Base-by-base conservation (phyloP, 2,888 invertebrate species). In the Biston betularia region DNA sequence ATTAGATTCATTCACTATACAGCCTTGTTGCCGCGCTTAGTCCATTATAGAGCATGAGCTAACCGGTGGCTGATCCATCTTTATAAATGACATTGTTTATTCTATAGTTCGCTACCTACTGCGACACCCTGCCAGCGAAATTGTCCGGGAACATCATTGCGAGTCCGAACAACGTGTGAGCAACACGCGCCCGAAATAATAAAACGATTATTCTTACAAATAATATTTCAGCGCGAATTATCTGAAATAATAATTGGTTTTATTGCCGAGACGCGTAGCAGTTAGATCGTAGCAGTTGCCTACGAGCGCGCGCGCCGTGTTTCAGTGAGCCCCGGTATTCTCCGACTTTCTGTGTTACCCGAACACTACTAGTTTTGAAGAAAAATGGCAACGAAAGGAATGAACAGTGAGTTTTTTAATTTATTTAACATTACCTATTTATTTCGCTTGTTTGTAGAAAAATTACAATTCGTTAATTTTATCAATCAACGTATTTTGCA, bases 351-450 rank as follows among this genome's bases (percentile, higher is more conserved):
- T 77, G 77, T 67, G 70, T 60, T 75, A 65, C 70, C 53, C 72
- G 59, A 77, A 63, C 64, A 69, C 75, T 63, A 33, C 60, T 56
- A 72, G 46, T 69, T 55, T 24, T 48, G 58, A 62, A 74, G 72
- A 74, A 84, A 63, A 76, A 89, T 89, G 89, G 81, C 89, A 56
- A 89, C 89, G 48, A 89, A 89, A 73, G 78, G 77, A 53, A 74
- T 72, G 10, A 79, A 85, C 69, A 84, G 89, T 89, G 69, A 89
- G 89, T 87, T 69, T 67, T 68, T 24, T 2, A 0, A n/a, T 42
- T 54, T 72, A 63, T 12, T 65, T n/a, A 49, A 55, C 52, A 24
- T 38, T 38, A 38, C 24, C 24, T 24, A 24, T 24, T 2, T 24
- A 24, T 24, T 24, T 24, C 24, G 24, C 1, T 24, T 24, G 24